Evolutionary conservation across 1,140 invertebrate genomes (phyloP), one percentile per base, ranked within the genome.

Genomic region (Pomacea maculata): DNA sequence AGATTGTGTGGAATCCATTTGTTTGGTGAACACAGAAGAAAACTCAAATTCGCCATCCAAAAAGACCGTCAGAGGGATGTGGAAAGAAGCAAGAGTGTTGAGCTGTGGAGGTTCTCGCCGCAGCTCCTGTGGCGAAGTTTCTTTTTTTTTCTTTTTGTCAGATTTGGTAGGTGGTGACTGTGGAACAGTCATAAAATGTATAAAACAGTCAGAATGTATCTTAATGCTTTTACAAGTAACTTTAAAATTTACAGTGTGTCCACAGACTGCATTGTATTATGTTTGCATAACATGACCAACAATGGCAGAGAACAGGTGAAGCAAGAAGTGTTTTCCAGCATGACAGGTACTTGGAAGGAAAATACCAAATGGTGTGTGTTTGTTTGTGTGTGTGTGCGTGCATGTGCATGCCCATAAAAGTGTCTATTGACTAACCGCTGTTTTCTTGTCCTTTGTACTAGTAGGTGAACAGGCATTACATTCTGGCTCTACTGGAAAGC

Each of bases 21-120:
- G 86, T 34, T 87, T 80, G 15, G 82, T 83, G 75, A 85, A 89
- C 14, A 87, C 79, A 29, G 80, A 82, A 52, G 84, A 73, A 68
- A 83, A 83, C 17, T 85, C 81, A 68, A 83, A 87, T 65, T 90
- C 90, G 64, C 90, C 90, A 61, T 90, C 88, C 15, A 90, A 82
- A 79, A 91, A 89, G 14, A 87, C 86, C 25, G 85, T 84, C 55
- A 90, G 73, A 7, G 86, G 84, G n/a, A 89, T 84, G 74, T 90
- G 87, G 83, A 89, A 91, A 9, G 82, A 82, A 19, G 89, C 90
- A 3, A 91, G 80, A 6, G 86, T 87, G 25, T 83, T 87, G 54
- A 86, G 85, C 25, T 88, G 86, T 15, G 89, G 85, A 14, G 88
- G 85, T 71, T 84, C 85, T 15, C 84, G 79, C n/a, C 85, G 84